Percentiles rank a stretch among this genome's conserved stretches.
Evolutionary conservation across 2,797 vertebrate species (phyloP).

Genomic region (Gymnoscopelus braueri): DNA sequence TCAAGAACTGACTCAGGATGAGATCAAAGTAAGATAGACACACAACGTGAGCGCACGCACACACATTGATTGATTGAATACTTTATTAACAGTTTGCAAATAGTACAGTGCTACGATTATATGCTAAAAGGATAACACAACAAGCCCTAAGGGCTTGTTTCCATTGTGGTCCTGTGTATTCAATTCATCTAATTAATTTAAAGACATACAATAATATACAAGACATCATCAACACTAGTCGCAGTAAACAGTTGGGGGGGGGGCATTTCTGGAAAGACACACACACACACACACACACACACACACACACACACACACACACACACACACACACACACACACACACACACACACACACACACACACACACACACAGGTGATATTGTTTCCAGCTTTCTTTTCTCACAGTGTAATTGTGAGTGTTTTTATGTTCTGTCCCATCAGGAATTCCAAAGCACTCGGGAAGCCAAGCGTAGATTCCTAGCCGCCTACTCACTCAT

Average conservation of each 20-base stretch:
- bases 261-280: neutral
- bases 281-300: slow-evolving; percentile 2
- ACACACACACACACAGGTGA: neutral
- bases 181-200: no score
- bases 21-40: slow-evolving; percentile 92
- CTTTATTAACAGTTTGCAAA: no score
- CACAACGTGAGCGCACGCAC: neutral
- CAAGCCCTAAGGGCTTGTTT: neutral
- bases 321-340: neutral
- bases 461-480: slow-evolving; percentile 94
- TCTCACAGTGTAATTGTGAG: slow-evolving; percentile 13
- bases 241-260: neutral
- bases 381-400: no score
- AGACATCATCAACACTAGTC: no score
- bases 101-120: no score
- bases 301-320: neutral
- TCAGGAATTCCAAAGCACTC: slow-evolving; percentile 98
- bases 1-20: slow-evolving; percentile 97
- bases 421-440: slow-evolving; percentile 21
- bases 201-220: no score
- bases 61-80: neutral
- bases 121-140: neutral
- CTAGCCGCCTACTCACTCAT: slow-evolving; percentile 94
- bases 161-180: neutral
- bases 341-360: neutral